phyloP scores from a whole-genome alignment of 2,797 vertebrate species.

The Sus cebifrons region DNA sequence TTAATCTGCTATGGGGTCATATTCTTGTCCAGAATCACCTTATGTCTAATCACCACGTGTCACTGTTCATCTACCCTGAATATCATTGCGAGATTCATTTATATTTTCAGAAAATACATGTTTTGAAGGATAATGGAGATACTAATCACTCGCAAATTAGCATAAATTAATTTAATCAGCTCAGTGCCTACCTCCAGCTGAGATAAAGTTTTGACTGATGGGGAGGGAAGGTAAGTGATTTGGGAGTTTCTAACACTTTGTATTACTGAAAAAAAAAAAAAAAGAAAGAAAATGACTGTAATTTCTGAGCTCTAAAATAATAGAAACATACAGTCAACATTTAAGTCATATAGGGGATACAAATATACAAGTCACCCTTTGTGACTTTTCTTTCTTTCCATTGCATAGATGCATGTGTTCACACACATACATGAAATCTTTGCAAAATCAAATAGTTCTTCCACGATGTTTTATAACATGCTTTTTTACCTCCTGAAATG shows the following conservation, averaged over 20 bases:
- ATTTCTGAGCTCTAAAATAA: conserved; percentile 54
- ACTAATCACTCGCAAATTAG: conserved; percentile 61
- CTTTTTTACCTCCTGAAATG: conserved; percentile 22
- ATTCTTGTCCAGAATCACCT: conserved; percentile 3
- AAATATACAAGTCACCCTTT: conserved; percentile 15
- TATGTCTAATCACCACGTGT: neutral
- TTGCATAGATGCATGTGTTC: neutral
- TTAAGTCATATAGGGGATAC: conserved; percentile 25
- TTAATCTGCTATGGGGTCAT: neutral
- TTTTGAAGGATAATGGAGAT: conserved; percentile 46
- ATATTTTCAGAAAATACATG: conserved; percentile 57
- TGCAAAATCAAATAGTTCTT: conserved; percentile 5
- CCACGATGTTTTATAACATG: neutral
- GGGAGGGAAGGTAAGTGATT: neutral
- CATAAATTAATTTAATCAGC: conserved; percentile 62
- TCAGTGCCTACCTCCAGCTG: neutral
- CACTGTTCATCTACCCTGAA: conserved; percentile 10
- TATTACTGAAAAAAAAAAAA: conserved; percentile 15
- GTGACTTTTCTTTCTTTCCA: conserved; percentile 12
- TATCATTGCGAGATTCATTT: conserved; percentile 30
- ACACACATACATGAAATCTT: neutral
- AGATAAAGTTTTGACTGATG: neutral
- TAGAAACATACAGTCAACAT: neutral
- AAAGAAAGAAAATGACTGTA: neutral
- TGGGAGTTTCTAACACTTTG: neutral